Percentiles rank a stretch among this genome's conserved stretches.
phyloP scores from a whole-genome alignment of 2,113 vertebrate genomes.

The Lasiurus cinereus region DNA sequence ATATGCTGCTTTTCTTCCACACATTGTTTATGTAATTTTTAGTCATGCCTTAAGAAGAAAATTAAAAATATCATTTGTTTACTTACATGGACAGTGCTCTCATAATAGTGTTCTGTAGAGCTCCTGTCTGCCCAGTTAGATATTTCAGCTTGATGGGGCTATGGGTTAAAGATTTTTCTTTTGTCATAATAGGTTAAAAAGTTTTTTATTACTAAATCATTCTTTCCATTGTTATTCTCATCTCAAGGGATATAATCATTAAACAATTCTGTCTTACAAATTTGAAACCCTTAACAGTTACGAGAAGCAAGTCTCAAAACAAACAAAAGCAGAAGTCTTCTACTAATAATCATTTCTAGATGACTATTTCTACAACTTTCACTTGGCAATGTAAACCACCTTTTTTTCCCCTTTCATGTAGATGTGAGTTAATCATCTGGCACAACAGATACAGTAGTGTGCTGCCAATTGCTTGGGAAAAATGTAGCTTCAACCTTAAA shows the following conservation, averaged over 20 bases:
- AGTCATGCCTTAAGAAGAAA: constrained; percentile 55
- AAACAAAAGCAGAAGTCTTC: constrained; percentile 53
- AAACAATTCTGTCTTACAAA: constrained; percentile 28
- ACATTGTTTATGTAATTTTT: constrained; percentile 64
- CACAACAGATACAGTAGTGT: not conserved
- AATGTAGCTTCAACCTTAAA: constrained; percentile 55
- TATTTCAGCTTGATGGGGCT: constrained; percentile 58
- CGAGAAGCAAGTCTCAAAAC: constrained; percentile 57
- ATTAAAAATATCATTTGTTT: constrained; percentile 57
- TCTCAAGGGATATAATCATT: constrained; percentile 54
- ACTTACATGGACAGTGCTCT: not conserved
- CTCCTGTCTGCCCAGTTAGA: not conserved
- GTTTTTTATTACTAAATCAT: constrained; percentile 53
- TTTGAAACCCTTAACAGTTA: constrained; percentile 61
- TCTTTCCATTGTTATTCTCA: constrained; percentile 61
- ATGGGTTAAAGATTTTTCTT: constrained; percentile 65
- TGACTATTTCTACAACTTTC: constrained; percentile 37
- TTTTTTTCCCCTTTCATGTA: constrained; percentile 40
- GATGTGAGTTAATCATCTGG: constrained; percentile 25
- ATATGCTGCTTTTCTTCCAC: constrained; percentile 20
- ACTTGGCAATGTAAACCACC: constrained; percentile 29
- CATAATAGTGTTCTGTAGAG: not conserved
- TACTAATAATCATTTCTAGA: not conserved
- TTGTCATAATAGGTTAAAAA: constrained; percentile 56
- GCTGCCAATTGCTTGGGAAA: constrained; percentile 62